Conservation (phyloP, 2,888 invertebrate genomes). For the Mamestra brassicae region DNA sequence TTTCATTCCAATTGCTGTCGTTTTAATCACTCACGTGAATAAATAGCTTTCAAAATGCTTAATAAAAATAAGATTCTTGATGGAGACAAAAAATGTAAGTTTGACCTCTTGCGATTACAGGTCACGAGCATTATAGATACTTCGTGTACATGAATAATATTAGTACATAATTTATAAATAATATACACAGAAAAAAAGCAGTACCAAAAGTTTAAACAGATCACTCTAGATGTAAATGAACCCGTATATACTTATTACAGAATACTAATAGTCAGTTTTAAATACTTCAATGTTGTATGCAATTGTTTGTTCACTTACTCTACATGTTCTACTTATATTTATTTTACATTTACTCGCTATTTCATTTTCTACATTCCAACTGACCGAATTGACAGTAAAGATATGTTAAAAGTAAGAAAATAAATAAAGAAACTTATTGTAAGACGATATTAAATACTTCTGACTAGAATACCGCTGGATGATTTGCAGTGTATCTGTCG, state of each 20-base stretch:
- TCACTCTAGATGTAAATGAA: constrained; percentile 38
- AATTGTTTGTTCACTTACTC: constrained; percentile 34
- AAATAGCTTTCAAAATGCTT: constrained; percentile 67
- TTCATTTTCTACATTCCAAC: constrained; percentile 18
- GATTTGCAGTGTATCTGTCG: constrained; percentile 56
- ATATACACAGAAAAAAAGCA: constrained; percentile 34
- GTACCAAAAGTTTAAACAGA: constrained; percentile 29
- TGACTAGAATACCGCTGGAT: constrained; percentile 81
- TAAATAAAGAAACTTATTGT: constrained; percentile 59
- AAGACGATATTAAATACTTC: constrained; percentile 73
- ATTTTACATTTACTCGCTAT: constrained; percentile 16
- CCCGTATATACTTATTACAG: constrained; percentile 59
- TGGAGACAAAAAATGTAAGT: constrained; percentile 43
- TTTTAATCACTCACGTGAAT: constrained; percentile 31
- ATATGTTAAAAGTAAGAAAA: constrained; percentile 51
- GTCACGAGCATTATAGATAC: constrained; percentile 29
- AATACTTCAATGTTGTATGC: constrained; percentile 53
- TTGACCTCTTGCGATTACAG: constrained; percentile 54
- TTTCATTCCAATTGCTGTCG: constrained; percentile 23
- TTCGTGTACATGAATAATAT: not conserved
- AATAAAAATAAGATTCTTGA: constrained; percentile 45
- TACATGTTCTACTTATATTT: constrained; percentile 34
- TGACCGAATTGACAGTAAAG: constrained; percentile 50
- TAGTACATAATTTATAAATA: constrained; percentile 15
- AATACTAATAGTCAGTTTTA: constrained; percentile 51